Evolutionary conservation across 2,797 vertebrate genomes (phyloP), one percentile per base, ranked within the genome.

Genomic region (Oceanodroma leucorhoa): DNA sequence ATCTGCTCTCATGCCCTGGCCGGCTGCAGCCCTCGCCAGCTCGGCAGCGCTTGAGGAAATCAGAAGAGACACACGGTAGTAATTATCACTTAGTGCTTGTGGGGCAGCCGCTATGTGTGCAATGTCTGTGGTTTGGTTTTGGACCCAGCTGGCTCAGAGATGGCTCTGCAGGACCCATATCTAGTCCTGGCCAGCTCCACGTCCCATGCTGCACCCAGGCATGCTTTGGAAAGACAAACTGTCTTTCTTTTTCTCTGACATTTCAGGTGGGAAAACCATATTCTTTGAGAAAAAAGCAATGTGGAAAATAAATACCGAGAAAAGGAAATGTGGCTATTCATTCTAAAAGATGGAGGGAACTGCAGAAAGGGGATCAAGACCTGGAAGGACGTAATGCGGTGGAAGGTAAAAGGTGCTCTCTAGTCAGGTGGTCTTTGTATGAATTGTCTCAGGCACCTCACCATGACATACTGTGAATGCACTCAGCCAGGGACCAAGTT

Each of bases 61-160:
- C 88, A 57, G 72, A 43, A 34, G 54, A 83, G 57, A n/a, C 65
- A 90, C 85, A 70, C 0, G 5, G 87, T 72, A 82, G 83, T 60
- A 83, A 96, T 96, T 94, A 86, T 45, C 94, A 65, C 83, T 71
- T 36, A 1, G 83, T 54, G 23, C 19, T 32, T 87, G 86, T 54
- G 83, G 81, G 92, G 85, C 87, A 95, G 90, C 58, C 0, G 6
- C 61, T 61, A 48, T 90, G 69, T 38, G 20, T 91, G 83, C 65
- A 69, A 93, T 90, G 87, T 32, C 87, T 90, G 94, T 83, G 94
- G 93, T 40, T 94, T 90, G 83, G 24, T 48, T 94, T 91, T 75
- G 72, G 91, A 93, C 69, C 32, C 80, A 46, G 40, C 21, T 88
- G 45, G 40, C 82, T 87, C 79, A 55, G 89, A 60, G 64, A 14